A percentile compares a stretch with the other conserved stretches of the same genome.
Evolutionary conservation across 2,113 vertebrate genomes (phyloP).

Genomic region (Dolichotis patagonum): DNA sequence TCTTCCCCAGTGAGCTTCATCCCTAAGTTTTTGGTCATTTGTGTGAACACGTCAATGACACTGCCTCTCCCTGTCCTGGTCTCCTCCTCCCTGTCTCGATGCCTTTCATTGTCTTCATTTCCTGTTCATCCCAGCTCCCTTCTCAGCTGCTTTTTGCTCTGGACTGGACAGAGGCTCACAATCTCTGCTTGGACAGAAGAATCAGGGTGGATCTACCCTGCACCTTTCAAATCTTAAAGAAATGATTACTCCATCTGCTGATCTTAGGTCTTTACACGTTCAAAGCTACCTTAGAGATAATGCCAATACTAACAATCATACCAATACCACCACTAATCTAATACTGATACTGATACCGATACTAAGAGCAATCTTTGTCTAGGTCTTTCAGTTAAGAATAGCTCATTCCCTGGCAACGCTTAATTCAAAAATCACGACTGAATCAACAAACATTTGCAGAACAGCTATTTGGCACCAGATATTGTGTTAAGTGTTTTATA

Average conservation of each 20-base stretch:
- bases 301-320: background rate
- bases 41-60: background rate
- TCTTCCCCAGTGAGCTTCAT: background rate
- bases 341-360: background rate
- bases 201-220: accelerated
- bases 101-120: background rate
- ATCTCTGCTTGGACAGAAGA: background rate
- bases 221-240: background rate
- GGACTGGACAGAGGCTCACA: background rate
- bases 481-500: background rate
- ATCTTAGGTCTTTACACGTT: background rate
- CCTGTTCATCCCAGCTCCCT: background rate
- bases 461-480: background rate
- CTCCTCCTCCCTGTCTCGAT: background rate
- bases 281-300: background rate
- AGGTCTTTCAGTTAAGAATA: background rate
- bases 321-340: background rate
- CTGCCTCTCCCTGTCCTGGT: background rate
- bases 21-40: background rate
- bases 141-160: background rate
- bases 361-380: background rate
- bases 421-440: background rate
- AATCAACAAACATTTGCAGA: background rate
- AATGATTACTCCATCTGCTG: background rate
- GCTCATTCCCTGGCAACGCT: background rate